Evolutionary conservation across 2,888 invertebrate species (phyloP), one percentile per base, ranked within the genome.

Genomic region (Meteorus colon): DNA sequence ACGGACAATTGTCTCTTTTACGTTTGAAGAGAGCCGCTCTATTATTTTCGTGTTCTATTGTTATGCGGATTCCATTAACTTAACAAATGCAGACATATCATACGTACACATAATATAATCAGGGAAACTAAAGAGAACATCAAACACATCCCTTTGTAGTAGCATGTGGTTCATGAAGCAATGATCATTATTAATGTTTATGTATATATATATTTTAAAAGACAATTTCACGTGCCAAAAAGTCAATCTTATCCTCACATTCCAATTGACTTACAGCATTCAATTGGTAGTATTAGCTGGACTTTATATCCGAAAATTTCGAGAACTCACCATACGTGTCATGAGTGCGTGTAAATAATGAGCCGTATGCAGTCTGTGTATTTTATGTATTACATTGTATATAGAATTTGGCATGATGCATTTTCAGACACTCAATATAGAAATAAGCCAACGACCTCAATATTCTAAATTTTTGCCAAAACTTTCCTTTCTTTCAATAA

Each of bases 1-100:
- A 12, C 55, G 55, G 69, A 55, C 69, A 69, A 69, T 69, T 69
- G 69, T 29, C 69, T 69, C n/a, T 59, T 41, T 45, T 34, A 55
- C 48, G 69, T 69, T 69, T 69, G 69, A 69, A 55, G 55, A 48
- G 31, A 55, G 48, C 69, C 69, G 14, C 27, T 55, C 69, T 69
- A 69, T 69, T 69, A 69, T 69, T 69, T 69, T 55, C 31, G 51
- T 55, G 34, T 12, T 55, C n/a, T 55, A 69, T 69, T 55, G 69
- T 69, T 48, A 69, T 34, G 29, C 34, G 34, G 41, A 59, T 69
- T 69, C 55, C 55, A 69, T 69, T 55, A 69, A 34, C 19, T 34
- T 69, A 69, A 69, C 69, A 69, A 69, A 69, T 69, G 69, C 55
- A 29, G 12, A 51, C 69, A 69, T 55, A 51, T 55, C 55, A 55